These are phyloP conservation scores for Toxostoma redivivum DNA, from an alignment of 2,113 vertebrate genomes.

Conservation along the genomic window DNA sequence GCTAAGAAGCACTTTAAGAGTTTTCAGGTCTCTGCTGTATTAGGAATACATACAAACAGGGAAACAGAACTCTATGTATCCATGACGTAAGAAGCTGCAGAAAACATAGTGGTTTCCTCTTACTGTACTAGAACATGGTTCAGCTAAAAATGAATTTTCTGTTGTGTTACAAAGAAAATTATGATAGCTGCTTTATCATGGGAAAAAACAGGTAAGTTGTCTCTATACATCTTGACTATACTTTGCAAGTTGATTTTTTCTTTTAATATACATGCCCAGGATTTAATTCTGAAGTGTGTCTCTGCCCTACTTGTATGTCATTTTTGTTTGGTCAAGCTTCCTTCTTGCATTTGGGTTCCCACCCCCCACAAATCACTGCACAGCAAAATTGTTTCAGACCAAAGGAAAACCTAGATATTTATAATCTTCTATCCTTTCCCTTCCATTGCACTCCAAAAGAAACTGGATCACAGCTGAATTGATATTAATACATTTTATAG, in stretches of 20 bases:
- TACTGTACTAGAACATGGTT: background rate
- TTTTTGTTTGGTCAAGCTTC: background rate
- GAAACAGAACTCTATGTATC: background rate
- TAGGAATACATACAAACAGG: background rate
- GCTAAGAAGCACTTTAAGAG: background rate
- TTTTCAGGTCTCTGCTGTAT: background rate
- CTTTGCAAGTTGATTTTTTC: background rate
- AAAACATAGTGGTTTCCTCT: background rate
- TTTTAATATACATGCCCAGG: background rate
- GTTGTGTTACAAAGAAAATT: background rate
- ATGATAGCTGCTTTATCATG: background rate
- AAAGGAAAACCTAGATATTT: background rate
- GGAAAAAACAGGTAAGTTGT: background rate
- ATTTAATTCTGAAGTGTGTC: background rate
- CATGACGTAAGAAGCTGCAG: background rate
- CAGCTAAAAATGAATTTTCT: background rate
- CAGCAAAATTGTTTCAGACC: background rate
- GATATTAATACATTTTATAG: background rate
- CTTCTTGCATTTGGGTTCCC: background rate
- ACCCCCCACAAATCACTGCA: fast-evolving
- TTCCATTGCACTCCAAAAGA: background rate
- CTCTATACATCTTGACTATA: background rate
- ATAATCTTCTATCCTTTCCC: background rate
- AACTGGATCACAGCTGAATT: background rate
- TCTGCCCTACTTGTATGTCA: background rate